phyloP scores from a whole-genome alignment of 2,113 vertebrate genomes.

The Lates calcarifer region DNA sequence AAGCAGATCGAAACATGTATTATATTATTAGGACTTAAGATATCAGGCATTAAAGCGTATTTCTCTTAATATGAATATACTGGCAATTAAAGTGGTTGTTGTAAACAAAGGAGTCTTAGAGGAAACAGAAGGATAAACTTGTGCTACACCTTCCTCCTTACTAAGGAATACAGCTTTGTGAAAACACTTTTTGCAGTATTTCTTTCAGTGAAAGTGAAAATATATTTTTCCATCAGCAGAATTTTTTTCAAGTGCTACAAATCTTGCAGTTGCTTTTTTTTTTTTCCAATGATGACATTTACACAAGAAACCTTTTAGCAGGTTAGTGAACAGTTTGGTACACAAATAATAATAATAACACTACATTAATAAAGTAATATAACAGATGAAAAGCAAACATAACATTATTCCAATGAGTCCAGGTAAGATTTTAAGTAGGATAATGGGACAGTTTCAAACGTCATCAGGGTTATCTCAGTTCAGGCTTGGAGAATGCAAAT shows the following conservation, averaged over 20 bases:
- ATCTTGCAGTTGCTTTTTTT: no score
- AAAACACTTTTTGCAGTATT: not conserved
- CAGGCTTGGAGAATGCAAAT: not conserved
- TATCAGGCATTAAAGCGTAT: constrained; percentile 30
- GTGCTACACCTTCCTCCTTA: no score
- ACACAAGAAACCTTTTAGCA: not conserved
- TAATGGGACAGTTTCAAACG: not conserved
- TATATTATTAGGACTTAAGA: constrained; percentile 46
- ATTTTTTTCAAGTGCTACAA: not conserved
- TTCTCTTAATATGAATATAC: constrained; percentile 17
- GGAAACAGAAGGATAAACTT: not conserved
- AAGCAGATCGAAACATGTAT: constrained; percentile 47
- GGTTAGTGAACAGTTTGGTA: no score
- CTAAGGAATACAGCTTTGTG: not conserved
- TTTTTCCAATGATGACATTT: no score
- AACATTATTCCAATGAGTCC: no score
- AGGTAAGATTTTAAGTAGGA: no score
- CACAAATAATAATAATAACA: no score
- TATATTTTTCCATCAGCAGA: not conserved
- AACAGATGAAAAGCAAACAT: no score
- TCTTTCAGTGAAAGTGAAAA: not conserved
- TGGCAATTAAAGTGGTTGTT: constrained; percentile 38
- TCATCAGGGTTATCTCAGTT: not conserved
- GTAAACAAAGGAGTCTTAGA: not conserved
- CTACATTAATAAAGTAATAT: not conserved